phyloP scores from a whole-genome alignment of 2,113 vertebrate genomes.

The Brachyistius frenatus region DNA sequence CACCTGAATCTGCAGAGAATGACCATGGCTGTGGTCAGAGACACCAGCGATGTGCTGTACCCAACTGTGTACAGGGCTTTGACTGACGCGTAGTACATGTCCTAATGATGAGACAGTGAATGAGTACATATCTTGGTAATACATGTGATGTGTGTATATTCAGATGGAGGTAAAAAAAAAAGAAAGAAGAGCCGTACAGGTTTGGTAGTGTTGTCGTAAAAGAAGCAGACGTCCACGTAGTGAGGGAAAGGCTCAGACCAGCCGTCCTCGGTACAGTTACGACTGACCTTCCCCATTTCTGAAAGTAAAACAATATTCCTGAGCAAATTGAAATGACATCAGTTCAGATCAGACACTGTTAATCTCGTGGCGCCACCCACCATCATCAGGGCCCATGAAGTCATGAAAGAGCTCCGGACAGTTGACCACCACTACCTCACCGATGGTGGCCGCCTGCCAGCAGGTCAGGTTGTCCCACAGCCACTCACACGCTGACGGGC shows the following conservation, averaged over 20 bases:
- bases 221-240: slow-evolving; percentile 92
- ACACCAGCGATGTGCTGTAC: slow-evolving; percentile 97
- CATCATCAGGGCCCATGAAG: slow-evolving; percentile 90
- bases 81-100: slow-evolving; percentile 92
- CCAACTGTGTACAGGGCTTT: slow-evolving; percentile 98
- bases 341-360: not conserved
- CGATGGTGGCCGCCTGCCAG: slow-evolving; percentile 90
- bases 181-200: slow-evolving; percentile 57
- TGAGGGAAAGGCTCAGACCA: slow-evolving; percentile 97
- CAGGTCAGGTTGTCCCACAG: slow-evolving; percentile 99
- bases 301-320: slow-evolving; percentile 10
- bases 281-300: slow-evolving; percentile 88
- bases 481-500: slow-evolving; percentile 87
- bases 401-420: slow-evolving; percentile 91
- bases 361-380: slow-evolving; percentile 75
- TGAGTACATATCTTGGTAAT: not conserved
- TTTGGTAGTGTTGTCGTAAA: slow-evolving; percentile 87
- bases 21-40: slow-evolving; percentile 97
- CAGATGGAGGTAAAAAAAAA: not conserved
- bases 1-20: slow-evolving; percentile 98
- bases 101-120: slow-evolving; percentile 77
- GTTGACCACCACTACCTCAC: slow-evolving; percentile 90
- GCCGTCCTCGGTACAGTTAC: slow-evolving; percentile 94
- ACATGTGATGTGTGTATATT: not conserved
- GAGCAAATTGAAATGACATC: not conserved